Evolutionary conservation across 2,113 vertebrate genomes (phyloP), one percentile per base, ranked within the genome.

Genomic region (Perccottus glenii): DNA sequence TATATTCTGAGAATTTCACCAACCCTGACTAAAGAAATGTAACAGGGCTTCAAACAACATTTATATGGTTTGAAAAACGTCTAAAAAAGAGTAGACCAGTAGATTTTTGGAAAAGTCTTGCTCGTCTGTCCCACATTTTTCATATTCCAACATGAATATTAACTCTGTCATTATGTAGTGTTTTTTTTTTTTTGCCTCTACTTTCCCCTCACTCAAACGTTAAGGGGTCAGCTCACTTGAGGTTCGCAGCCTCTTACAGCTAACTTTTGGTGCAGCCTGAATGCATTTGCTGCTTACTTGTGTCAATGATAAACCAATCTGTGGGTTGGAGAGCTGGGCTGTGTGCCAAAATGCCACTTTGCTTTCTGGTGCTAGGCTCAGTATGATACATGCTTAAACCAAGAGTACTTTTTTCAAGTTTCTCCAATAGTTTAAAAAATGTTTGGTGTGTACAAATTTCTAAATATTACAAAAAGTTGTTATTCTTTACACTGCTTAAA

Each of bases 221-320:
- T 62, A 55, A 53, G 60, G 77, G 61, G 19, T 68, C 70, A 64
- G 73, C 51, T 70, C 73, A 43, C 47, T 63, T 58, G 48, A 73
- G 78, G 59, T 45, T 42, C 33, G 35, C 55, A 32, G 49, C 33
- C 71, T 58, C 71, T 75, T 67, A 67, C 73, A 27, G 52, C 52
- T 72, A 71, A 19, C 75, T 77, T 77, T 68, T 57, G 62, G 50
- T 67, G 60, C 72, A 78, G 42, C 40, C 72, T 76, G 64, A 70
- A 64, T 73, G 66, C 72, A 60, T 27, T 49, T 4, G 35, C 60
- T 45, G 55, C 72, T 70, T 12, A 49, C 33, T 64, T 14, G 55
- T 69, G 67, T 64, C 51, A 32, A 40, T 56, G 64, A 62, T 66
- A 56, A 78, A 74, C 57, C 53, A 45, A 45, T 75, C 58, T 50